Evolutionary conservation across 2,113 vertebrate species (phyloP).

Genomic region (Chionis minor): DNA sequence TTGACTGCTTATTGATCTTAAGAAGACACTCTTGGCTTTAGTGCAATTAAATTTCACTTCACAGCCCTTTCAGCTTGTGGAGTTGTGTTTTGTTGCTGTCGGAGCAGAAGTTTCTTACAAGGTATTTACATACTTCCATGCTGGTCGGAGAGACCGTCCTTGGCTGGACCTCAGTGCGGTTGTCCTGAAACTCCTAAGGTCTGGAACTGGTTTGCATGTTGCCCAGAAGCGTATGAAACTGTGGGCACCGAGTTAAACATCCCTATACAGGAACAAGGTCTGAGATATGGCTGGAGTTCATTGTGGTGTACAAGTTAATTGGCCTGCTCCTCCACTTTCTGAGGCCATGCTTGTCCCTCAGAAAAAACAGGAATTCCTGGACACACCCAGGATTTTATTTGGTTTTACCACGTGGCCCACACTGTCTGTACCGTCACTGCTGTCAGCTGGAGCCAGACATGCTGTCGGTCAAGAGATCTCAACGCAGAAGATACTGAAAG

Average conservation of each 20-base stretch:
- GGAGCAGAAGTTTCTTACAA: not conserved
- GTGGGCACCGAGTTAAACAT: not conserved
- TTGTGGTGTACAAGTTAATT: not conserved
- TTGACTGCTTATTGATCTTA: rapidly evolving
- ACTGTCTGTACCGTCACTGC: not conserved
- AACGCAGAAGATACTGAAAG: not conserved
- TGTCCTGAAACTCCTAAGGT: not conserved
- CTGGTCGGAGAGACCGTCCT: not conserved
- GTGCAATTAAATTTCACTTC: not conserved
- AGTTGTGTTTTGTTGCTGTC: not conserved
- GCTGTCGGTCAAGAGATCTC: not conserved
- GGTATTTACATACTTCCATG: rapidly evolving
- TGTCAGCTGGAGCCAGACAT: not conserved
- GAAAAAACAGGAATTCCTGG: not conserved
- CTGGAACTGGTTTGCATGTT: not conserved
- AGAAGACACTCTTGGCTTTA: not conserved
- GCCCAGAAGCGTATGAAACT: not conserved
- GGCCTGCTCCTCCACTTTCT: not conserved
- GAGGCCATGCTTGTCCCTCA: not conserved
- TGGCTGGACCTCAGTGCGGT: not conserved
- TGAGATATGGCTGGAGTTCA: not conserved
- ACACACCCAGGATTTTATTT: not conserved
- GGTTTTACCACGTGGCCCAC: not conserved
- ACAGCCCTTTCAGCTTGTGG: not conserved
- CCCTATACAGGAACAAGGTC: not conserved